Conservation (phyloP, 1,140 invertebrate species). For the Carposina sasakii region DNA sequence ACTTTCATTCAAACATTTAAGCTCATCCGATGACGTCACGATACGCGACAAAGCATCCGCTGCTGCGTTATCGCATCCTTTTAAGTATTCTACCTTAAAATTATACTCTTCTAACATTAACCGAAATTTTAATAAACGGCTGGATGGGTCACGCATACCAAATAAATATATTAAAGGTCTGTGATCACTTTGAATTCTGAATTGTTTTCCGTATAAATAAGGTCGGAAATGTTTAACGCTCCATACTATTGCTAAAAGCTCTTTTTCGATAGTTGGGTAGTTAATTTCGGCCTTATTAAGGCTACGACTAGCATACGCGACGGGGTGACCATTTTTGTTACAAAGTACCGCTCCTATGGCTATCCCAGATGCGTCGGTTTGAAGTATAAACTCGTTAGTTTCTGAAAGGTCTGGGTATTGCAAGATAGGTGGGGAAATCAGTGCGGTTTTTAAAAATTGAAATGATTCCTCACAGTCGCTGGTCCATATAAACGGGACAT, state of each 20-base stretch:
- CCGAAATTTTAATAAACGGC: background rate
- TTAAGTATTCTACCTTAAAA: background rate
- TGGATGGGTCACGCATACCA: background rate
- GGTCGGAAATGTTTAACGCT: background rate
- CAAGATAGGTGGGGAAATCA: background rate
- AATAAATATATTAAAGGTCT: background rate
- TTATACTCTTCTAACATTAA: background rate
- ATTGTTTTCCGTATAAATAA: background rate
- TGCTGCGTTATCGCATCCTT: background rate
- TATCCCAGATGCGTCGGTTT: background rate
- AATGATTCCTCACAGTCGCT: background rate
- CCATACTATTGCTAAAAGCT: conserved; percentile 1
- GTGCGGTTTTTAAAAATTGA: background rate
- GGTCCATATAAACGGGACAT: background rate
- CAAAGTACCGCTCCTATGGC: background rate
- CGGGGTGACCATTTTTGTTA: background rate
- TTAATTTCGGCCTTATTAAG: too few relatives aligned
- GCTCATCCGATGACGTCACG: background rate
- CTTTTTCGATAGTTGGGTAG: conserved; percentile 3
- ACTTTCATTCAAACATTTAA: background rate
- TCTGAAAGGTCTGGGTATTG: background rate
- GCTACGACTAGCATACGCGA: background rate
- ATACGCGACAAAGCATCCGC: background rate
- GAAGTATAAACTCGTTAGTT: background rate
- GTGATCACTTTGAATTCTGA: background rate